These are phyloP conservation scores for Masnerella sp. DNA, from an alignment of 2,888 invertebrate species.

Conservation along the genomic window DNA sequence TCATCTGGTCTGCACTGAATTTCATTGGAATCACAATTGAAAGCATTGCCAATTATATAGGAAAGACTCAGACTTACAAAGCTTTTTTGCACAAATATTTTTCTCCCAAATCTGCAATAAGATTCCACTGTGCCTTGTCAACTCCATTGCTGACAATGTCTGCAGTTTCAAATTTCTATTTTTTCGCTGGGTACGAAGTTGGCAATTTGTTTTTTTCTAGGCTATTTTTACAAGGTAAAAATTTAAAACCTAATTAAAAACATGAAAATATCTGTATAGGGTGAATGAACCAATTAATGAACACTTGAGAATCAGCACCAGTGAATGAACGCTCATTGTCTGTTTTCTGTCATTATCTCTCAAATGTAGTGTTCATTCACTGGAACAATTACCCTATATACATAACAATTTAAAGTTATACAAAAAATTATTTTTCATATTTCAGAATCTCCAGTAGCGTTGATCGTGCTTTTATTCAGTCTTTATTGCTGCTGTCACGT, in stretches of 20 bases:
- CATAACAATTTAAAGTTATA: neutral
- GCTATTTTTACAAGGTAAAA: conserved; percentile 79
- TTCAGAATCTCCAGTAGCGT: conserved; percentile 72
- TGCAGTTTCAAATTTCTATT: conserved; percentile 91
- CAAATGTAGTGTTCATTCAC: too few relatives aligned
- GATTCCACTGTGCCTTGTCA: conserved; percentile 84
- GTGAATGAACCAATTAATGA: neutral
- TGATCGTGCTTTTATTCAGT: conserved; percentile 74
- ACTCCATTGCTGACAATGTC: conserved; percentile 88
- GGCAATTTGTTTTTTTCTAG: conserved; percentile 85
- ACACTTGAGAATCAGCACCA: too few relatives aligned
- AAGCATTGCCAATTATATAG: conserved; percentile 80
- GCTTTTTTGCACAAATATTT: conserved; percentile 76
- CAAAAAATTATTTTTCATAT: neutral
- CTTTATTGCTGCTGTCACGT: conserved; percentile 81
- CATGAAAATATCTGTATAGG: too few relatives aligned
- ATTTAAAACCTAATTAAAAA: neutral
- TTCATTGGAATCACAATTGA: conserved; percentile 88
- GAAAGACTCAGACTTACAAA: conserved; percentile 78
- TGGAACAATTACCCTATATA: neutral
- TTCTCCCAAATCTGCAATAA: conserved; percentile 77
- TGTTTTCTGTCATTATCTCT: too few relatives aligned
- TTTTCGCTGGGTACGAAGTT: conserved; percentile 87
- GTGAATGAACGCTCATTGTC: too few relatives aligned
- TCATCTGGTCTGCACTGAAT: conserved; percentile 93